Evolutionary conservation across 2,797 vertebrate genomes (phyloP), one percentile per base, ranked within the genome.

Genomic region (Tadarida brasiliensis): DNA sequence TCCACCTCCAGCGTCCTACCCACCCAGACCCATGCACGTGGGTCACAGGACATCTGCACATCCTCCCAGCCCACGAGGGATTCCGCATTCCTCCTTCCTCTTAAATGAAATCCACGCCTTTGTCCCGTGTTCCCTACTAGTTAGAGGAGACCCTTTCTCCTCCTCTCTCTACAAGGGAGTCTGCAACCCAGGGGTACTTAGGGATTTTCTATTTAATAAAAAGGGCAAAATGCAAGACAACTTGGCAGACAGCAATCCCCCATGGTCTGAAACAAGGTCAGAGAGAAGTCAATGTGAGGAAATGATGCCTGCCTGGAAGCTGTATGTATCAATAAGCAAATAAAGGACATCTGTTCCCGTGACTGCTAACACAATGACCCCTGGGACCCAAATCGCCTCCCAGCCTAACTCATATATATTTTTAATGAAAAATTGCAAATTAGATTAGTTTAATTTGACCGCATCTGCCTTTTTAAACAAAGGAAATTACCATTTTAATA

Each of bases 391-490:
- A 92, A 82, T 2, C 91, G 81, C 91, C 87, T 96, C 30, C 94
- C 56, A 56, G 86, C 78, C 92, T 68, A 71, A 94, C 70, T 85
- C 74, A 0, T 81, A 97, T 92, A 94, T 96, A 95, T 97, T 96
- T 97, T 97, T 97, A 97, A 97, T 97, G 94, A 98, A 97, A 98
- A 97, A 96, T 56, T 96, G 90, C 94, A 97, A 97, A 97, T 98
- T 95, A 95, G 94, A 96, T 97, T 96, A 97, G 90, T 93, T 97
- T 97, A 97, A 97, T 98, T 97, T 96, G 95, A 94, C 88, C 92
- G 88, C 92, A 98, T 97, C 95, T 97, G 96, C 96, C 96, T 97
- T 96, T 97, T 98, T 96, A 98, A 98, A 97, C 94, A 97, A 97
- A 97, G 94, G 87, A 95, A 97, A 98, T 98, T 97, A 97, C 74